A percentile compares a stretch with the other conserved stretches of the same genome.
Conservation (phyloP, 2,113 vertebrate species). For the Bettongia penicillata region DNA sequence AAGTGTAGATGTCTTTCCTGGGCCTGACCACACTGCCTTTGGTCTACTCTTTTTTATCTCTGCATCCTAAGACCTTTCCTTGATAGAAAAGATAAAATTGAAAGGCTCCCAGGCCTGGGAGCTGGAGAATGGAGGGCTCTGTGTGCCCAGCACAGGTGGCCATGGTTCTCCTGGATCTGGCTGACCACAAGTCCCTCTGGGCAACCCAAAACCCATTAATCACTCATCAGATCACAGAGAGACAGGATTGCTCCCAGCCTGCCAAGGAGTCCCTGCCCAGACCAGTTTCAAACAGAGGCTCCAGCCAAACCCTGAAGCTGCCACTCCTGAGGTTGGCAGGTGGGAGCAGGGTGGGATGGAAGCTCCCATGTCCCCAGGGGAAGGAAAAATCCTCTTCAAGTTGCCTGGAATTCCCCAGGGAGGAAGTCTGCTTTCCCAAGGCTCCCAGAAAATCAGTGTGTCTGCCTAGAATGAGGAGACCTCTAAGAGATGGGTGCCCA, state of each 20-base stretch:
- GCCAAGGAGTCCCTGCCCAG: background rate
- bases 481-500: no score
- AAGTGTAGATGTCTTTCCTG: background rate
- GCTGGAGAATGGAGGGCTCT: rapidly evolving
- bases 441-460: background rate
- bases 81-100: background rate
- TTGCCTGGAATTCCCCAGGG: background rate
- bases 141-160: conserved; percentile 30
- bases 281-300: rapidly evolving
- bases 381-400: background rate
- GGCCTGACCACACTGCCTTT: background rate
- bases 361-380: background rate
- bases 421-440: background rate
- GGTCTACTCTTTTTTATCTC: background rate
- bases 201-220: background rate
- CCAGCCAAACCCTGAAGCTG: background rate
- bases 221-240: background rate
- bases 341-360: background rate
- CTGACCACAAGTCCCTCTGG: no score
- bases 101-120: rapidly evolving
- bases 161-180: no score
- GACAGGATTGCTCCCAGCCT: background rate
- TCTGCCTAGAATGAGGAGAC: no score
- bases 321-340: background rate
- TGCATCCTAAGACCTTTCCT: background rate